Evolutionary conservation across 2,888 invertebrate species (phyloP).

Genomic region (Pedicia rivosa): DNA sequence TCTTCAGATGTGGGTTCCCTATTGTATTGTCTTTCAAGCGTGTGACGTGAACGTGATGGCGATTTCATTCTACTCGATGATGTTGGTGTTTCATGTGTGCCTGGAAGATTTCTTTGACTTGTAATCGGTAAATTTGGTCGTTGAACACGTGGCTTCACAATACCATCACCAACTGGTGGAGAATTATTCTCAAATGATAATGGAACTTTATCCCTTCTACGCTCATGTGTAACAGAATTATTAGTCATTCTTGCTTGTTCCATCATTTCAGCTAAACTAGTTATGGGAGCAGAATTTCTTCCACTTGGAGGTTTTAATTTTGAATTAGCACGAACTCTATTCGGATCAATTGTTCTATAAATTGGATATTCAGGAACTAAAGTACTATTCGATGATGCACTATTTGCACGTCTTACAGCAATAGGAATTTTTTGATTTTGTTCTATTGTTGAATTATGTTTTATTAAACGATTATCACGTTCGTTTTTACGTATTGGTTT

Average conservation of each 20-base stretch:
- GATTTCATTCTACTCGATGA: no score
- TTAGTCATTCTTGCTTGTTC: not conserved
- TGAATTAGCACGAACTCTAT: not conserved
- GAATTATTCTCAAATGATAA: conserved; percentile 6
- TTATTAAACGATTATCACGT: no score
- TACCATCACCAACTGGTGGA: conserved; percentile 7
- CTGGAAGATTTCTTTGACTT: no score
- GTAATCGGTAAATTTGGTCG: conserved; percentile 14
- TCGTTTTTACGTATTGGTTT: conserved; percentile 2
- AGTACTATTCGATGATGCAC: no score
- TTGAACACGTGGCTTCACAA: conserved; percentile 14
- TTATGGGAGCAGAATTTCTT: conserved; percentile 6
- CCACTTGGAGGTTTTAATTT: conserved; percentile 4
- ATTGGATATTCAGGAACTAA: not conserved
- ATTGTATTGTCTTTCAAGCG: no score
- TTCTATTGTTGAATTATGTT: no score
- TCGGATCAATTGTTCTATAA: not conserved
- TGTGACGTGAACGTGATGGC: no score
- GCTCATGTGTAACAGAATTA: not conserved
- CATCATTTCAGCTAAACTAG: not conserved
- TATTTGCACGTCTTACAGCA: no score
- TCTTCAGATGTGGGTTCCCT: not conserved
- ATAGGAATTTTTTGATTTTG: not conserved
- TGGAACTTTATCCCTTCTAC: conserved; percentile 1
- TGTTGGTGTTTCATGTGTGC: no score